phyloP scores from a whole-genome alignment of 2,888 invertebrate genomes.

The Caenorhabditis angaria region DNA sequence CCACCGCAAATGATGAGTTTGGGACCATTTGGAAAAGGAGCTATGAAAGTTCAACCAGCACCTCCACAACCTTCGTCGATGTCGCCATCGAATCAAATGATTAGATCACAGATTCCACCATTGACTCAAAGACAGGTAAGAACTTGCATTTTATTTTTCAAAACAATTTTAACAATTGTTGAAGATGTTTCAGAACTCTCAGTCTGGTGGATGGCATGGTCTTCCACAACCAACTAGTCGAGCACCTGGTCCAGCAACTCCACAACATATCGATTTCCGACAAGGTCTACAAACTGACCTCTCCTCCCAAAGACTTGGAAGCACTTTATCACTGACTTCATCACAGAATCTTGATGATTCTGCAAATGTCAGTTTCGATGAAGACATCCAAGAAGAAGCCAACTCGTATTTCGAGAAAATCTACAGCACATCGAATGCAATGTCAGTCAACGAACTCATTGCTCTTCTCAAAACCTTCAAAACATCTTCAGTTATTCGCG shows the following conservation, averaged over 20 bases:
- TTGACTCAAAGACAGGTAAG: constrained; percentile 29
- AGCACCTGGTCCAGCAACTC: constrained; percentile 48
- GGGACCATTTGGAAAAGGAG: constrained; percentile 13
- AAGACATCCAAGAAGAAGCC: constrained; percentile 96
- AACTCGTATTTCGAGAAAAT: constrained; percentile 97
- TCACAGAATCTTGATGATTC: constrained; percentile 34
- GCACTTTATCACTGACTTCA: not conserved
- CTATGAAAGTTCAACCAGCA: constrained; percentile 36
- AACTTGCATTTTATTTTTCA: not conserved
- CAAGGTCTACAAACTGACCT: constrained; percentile 6
- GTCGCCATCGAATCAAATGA: constrained; percentile 56
- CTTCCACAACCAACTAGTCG: constrained; percentile 16
- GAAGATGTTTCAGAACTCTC: constrained; percentile 6
- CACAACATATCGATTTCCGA: constrained; percentile 48
- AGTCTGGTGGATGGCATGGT: constrained; percentile 18
- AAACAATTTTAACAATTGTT: constrained; percentile 22
- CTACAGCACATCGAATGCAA: constrained; percentile 43
- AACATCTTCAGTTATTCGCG: constrained; percentile 86
- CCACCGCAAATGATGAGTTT: constrained; percentile 21
- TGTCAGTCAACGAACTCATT: constrained; percentile 91
- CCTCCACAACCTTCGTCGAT: constrained; percentile 34
- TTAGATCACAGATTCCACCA: constrained; percentile 41
- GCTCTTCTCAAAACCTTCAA: constrained; percentile 95
- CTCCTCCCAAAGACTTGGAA: constrained; percentile 14
- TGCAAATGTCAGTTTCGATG: constrained; percentile 42